phyloP scores from a whole-genome alignment of 2,888 invertebrate genomes.

The Caenorhabditis sp. region DNA sequence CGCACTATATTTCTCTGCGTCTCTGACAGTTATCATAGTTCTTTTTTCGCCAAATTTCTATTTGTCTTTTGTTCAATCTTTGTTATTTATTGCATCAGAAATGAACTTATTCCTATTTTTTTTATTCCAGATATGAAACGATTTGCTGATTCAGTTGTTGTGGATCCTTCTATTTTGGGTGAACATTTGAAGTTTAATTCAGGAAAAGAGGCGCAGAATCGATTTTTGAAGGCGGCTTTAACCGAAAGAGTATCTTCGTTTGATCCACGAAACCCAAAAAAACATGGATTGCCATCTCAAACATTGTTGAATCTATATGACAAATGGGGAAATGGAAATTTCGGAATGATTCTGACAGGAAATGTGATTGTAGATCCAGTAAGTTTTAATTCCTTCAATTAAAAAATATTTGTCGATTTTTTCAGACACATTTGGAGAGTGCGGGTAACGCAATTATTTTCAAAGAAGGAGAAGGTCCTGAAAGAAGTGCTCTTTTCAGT shows the following conservation, averaged over 20 bases:
- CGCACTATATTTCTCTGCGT: background rate
- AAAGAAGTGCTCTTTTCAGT: constrained; percentile 29
- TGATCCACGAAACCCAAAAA: constrained; percentile 24
- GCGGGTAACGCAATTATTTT: constrained; percentile 57
- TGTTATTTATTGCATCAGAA: constrained; percentile 1
- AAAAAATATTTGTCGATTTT: background rate
- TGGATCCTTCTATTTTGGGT: constrained; percentile 35
- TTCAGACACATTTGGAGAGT: constrained; percentile 50
- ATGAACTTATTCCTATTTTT: background rate
- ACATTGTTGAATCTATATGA: constrained; percentile 48
- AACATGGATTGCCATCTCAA: constrained; percentile 51
- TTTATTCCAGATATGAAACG: background rate
- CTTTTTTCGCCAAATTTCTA: background rate
- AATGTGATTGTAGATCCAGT: constrained; percentile 46
- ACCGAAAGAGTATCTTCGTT: constrained; percentile 42
- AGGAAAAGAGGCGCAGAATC: constrained; percentile 46
- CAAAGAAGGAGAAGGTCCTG: constrained; percentile 39
- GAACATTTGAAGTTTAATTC: constrained; percentile 39
- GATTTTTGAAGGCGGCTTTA: constrained; percentile 54
- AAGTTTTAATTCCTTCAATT: background rate
- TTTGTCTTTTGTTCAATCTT: background rate
- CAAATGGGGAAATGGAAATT: constrained; percentile 60
- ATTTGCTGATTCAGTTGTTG: background rate
- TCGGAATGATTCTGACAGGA: constrained; percentile 58
- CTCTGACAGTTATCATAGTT: background rate